Evolutionary conservation across 2,113 vertebrate species (phyloP).

Genomic region (Tragulus kanchil): DNA sequence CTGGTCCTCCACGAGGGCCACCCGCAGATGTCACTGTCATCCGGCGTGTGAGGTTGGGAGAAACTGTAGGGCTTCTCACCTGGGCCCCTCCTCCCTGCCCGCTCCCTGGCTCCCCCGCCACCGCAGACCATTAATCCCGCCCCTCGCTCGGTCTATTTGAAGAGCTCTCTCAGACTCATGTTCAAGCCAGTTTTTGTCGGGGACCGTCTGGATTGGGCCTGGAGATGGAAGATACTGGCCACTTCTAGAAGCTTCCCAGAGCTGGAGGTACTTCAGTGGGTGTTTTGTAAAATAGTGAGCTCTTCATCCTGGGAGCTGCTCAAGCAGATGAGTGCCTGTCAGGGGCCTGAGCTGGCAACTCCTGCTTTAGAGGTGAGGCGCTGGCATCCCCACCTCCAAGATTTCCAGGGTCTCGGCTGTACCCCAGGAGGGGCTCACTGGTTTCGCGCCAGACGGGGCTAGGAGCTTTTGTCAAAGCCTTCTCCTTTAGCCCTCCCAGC

Average conservation of each 20-base stretch:
- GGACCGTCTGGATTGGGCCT: background rate
- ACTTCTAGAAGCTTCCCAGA: constrained; percentile 58
- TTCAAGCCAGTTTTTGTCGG: background rate
- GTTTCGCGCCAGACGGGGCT: background rate
- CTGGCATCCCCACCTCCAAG: background rate
- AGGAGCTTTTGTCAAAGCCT: background rate
- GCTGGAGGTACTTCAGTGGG: background rate
- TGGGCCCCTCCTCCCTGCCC: background rate
- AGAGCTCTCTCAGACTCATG: background rate
- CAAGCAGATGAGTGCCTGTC: background rate
- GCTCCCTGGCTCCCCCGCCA: background rate
- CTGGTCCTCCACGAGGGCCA: background rate
- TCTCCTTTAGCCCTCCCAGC: background rate
- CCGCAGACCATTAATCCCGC: background rate
- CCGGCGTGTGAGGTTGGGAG: background rate
- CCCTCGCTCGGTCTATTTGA: background rate
- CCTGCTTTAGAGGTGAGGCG: background rate
- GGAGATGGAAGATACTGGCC: background rate
- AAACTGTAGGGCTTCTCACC: background rate
- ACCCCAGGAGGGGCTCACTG: background rate
- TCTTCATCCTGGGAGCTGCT: background rate
- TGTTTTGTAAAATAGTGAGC: background rate
- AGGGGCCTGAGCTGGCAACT: background rate
- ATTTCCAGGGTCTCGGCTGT: background rate
- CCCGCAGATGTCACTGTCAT: background rate